Evolutionary conservation across 2,113 vertebrate species (phyloP).

Genomic region (Glaucidium brasilianum): DNA sequence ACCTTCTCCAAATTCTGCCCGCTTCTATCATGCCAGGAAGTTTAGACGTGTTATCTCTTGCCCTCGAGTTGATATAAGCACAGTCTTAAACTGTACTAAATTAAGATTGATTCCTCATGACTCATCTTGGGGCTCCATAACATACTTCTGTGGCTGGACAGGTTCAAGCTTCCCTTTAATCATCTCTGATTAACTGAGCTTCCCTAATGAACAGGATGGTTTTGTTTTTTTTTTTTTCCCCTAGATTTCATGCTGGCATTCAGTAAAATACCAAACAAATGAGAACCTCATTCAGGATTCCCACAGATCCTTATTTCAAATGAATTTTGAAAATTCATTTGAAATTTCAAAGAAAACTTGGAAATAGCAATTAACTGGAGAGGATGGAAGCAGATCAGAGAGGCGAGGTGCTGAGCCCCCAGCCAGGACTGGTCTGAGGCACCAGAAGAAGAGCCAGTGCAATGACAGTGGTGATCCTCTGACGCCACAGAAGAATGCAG

Average conservation of each 20-base stretch:
- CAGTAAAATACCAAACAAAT: not conserved
- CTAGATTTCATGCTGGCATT: not conserved
- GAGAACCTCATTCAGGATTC: not conserved
- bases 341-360: not conserved
- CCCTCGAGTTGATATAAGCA: not conserved
- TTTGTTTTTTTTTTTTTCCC: not conserved
- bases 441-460: not conserved
- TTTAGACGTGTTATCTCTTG: not conserved
- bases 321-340: no score
- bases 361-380: not conserved
- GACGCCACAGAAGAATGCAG: not conserved
- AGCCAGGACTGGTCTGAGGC: not conserved
- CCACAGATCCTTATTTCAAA: not conserved
- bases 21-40: not conserved
- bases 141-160: not conserved
- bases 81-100: not conserved
- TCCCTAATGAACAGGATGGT: not conserved
- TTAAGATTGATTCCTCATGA: not conserved
- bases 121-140: not conserved
- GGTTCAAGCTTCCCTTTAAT: slow-evolving; percentile 16
- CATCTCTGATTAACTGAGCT: not conserved
- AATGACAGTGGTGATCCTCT: not conserved
- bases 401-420: not conserved
- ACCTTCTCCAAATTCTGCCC: not conserved
- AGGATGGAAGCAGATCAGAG: not conserved